Percentiles rank a stretch among this genome's conserved stretches.
Evolutionary conservation across 2,113 vertebrate genomes (phyloP).

Genomic region (Rallus limicola): DNA sequence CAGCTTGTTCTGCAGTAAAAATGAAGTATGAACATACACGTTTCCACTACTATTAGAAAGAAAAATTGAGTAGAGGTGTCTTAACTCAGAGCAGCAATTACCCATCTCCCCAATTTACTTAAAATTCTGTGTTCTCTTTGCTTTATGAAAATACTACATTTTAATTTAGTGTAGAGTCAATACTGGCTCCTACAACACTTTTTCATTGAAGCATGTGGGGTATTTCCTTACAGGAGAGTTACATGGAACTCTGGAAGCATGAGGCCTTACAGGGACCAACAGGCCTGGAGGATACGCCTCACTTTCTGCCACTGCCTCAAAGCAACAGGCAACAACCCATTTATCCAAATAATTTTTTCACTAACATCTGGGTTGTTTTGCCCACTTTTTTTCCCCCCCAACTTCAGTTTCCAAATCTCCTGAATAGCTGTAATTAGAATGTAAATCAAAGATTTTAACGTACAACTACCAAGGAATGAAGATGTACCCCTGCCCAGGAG

Average conservation of each 20-base stretch:
- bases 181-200: not conserved
- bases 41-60: not conserved
- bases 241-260: fast-evolving
- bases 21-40: not conserved
- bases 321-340: not conserved
- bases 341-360: not conserved
- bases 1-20: not conserved
- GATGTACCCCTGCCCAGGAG: fast-evolving
- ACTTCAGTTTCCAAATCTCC: not conserved
- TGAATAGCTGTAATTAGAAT: not conserved
- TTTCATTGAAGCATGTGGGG: not conserved
- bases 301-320: not conserved
- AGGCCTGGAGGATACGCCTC: not conserved
- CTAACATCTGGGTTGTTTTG: fast-evolving
- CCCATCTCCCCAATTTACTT: not conserved
- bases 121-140: not conserved
- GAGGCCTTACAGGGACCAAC: too few species aligned
- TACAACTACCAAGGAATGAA: not conserved
- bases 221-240: not conserved
- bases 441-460: not conserved
- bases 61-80: not conserved
- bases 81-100: not conserved
- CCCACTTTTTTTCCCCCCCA: fast-evolving
- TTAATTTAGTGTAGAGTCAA: not conserved
- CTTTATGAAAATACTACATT: not conserved